These are phyloP conservation scores for Macrobrachium rosenbergii DNA, from an alignment of 1,140 invertebrate genomes.

Conservation along the genomic window DNA sequence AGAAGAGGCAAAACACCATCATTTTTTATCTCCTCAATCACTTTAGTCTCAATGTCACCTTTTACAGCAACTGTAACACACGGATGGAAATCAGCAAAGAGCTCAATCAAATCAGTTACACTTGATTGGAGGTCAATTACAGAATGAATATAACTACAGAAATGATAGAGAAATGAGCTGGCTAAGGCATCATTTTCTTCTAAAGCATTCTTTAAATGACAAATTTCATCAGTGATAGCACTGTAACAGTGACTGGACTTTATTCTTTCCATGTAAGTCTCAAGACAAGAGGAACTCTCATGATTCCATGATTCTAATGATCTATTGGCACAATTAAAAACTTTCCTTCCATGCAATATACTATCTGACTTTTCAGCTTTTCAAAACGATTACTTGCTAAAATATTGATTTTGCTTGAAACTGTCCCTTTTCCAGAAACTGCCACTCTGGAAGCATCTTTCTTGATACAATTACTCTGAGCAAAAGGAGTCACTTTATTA, in stretches of 20 bases:
- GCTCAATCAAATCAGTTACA: slow-evolving; percentile 9
- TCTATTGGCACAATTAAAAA: neutral
- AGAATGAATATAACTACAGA: slow-evolving; percentile 33
- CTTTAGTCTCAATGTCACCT: neutral
- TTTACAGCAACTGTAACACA: slow-evolving; percentile 21
- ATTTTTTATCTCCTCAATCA: neutral
- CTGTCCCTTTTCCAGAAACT: neutral
- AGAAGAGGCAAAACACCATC: slow-evolving; percentile 21
- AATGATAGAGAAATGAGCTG: slow-evolving; percentile 10
- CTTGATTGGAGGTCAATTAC: slow-evolving; percentile 22
- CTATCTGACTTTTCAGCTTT: slow-evolving; percentile 12
- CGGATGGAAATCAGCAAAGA: slow-evolving; percentile 19
- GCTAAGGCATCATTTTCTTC: neutral
- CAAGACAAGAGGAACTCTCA: neutral
- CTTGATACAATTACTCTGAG: neutral
- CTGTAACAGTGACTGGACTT: neutral
- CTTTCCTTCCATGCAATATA: slow-evolving; percentile 24
- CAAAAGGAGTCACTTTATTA: too few relatives aligned
- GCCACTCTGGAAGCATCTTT: neutral
- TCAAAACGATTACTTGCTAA: neutral
- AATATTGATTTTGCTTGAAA: neutral
- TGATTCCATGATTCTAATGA: neutral
- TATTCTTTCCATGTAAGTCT: neutral
- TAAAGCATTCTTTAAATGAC: neutral
- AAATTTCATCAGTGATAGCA: slow-evolving; percentile 9